Evolutionary conservation across 2,888 invertebrate species (phyloP).

Genomic region (Synergus itoensis): DNA sequence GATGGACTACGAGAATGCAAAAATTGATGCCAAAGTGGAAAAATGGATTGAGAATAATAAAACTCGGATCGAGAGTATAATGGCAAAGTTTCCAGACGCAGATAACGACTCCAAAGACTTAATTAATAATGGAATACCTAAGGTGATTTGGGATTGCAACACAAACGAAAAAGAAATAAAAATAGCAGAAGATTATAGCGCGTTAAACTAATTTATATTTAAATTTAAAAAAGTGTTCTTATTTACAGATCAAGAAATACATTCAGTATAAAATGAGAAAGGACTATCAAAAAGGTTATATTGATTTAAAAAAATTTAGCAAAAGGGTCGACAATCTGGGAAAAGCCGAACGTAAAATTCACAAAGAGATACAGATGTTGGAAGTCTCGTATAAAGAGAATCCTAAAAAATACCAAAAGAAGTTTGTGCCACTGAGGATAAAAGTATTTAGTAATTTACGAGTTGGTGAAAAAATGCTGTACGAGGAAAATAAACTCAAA

Average conservation of each 20-base stretch:
- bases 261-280: constrained; percentile 57
- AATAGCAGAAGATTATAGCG: neutral
- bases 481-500: constrained; percentile 58
- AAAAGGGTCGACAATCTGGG: constrained; percentile 61
- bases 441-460: constrained; percentile 63
- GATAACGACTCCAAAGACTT: constrained; percentile 35
- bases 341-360: constrained; percentile 56
- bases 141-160: constrained; percentile 49
- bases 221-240: neutral
- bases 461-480: constrained; percentile 60
- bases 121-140: constrained; percentile 48
- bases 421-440: constrained; percentile 59
- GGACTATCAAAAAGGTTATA: constrained; percentile 61
- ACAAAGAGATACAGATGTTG: constrained; percentile 60
- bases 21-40: constrained; percentile 61
- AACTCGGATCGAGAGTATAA: constrained; percentile 46
- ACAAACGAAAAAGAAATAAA: neutral
- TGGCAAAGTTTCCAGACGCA: constrained; percentile 47
- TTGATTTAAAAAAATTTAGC: constrained; percentile 57
- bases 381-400: constrained; percentile 52
- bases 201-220: neutral
- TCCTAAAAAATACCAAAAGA: constrained; percentile 56
- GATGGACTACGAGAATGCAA: constrained; percentile 60
- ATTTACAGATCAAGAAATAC: constrained; percentile 56
- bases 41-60: constrained; percentile 58